Evolutionary conservation across 2,797 vertebrate species (phyloP), one percentile per base, ranked within the genome.

Genomic region (Girardinus metallicus): DNA sequence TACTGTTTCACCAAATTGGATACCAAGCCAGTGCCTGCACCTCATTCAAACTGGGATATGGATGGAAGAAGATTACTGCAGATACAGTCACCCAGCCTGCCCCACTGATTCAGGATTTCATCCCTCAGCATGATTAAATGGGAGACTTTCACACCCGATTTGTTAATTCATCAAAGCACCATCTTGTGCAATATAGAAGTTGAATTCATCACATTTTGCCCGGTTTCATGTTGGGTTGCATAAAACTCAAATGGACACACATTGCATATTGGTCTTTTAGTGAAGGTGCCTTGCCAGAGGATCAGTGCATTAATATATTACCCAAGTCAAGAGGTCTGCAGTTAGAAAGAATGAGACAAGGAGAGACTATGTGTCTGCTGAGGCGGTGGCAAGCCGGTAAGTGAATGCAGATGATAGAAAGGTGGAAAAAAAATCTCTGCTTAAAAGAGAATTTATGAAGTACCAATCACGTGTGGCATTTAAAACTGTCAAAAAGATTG

Each of bases 111-210:
- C 89, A 85, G 83, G 77, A 80, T 91, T 91, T 92, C 91, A 94
- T 94, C 85, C 91, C 79, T 93, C 91, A 91, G 72, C 74, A 85
- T 93, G 93, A 95, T 94, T 91, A 94, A 95, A 92, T 83, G 83
- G 76, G 72, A 93, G 89, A 94, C 91, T 86, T 93, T 92, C 89
- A 88, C 89, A 91, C 83, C 82, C 75, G 90, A 94, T 94, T 92
- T 91, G 89, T 95, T 92, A 93, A 95, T 95, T 94, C 86, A 94
- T 95, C 95, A 95, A 91, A 94, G 84, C 31, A 46, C 83, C 91
- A 88, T 86, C 91, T 93, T 85, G 88, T 90, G 80, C 87, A 85
- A 90, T 83, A 87, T 76, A 79, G 77, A 81, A 77, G 80, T 80
- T 92, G 88, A 83, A 94, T 95, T 92, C 93, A 95, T 96, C 90